Base-by-base conservation (phyloP, 2,113 vertebrate genomes). In the Mungos mungo region DNA sequence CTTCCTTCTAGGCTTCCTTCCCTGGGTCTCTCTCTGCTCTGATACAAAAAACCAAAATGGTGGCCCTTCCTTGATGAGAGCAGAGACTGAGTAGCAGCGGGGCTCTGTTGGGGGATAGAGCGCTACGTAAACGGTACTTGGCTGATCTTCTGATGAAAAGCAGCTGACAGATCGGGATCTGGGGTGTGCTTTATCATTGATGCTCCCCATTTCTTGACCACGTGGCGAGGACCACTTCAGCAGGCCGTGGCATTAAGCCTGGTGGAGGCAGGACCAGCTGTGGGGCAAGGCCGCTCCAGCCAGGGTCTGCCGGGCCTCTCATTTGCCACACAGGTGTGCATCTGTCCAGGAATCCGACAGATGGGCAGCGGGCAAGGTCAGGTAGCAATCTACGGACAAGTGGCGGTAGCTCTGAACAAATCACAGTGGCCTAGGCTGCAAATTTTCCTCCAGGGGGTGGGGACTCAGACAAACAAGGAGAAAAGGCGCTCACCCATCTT, bases 401-500 rank as follows among this genome's bases (percentile, higher is more conserved):
- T 72, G 97, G 95, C 86, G n/a, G 97, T 94, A 96, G 79, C 96
- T 98, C 88, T 96, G 97, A 97, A 98, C 98, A 97, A 98, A 98
- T 99, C 97, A 98, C 98, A 98, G 96, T 98, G 98, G 93, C 93
- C 91, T 98, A 97, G 85, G 93, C 96, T 98, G 94, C 96, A 98
- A 95, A 96, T 97, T 98, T 96, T 72, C 93, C 98, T 99, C 98
- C 91, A 79, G 95, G 98, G 98, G 96, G 96, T 88, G 92, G 97
- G 93, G 35, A 60, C 97, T 98, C 98, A 98, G 97, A 96, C 97
- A 98, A 98, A 98, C 96, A 96, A 98, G 92, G 96, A 96, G 96
- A 96, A 98, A 98, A 98, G 96, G 96, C 98, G 97, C 98, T 99
- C 98, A 98, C 98, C 98, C 97, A 98, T 98, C 98, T 98, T 98